These are phyloP conservation scores for Rhamnusium bicolor DNA, from an alignment of 2,888 invertebrate genomes.

Conservation along the genomic window DNA sequence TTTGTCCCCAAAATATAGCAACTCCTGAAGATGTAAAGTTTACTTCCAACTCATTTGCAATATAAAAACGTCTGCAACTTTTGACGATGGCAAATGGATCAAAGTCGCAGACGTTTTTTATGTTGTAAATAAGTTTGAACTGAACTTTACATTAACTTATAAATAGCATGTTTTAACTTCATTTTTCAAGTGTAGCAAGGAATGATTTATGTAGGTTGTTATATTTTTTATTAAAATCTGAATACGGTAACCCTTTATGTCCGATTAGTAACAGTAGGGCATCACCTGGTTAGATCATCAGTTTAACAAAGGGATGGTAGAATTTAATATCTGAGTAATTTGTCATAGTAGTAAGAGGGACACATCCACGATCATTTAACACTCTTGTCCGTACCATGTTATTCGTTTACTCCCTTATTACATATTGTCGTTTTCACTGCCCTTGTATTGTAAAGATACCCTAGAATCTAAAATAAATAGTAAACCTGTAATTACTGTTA, in stretches of 20 bases:
- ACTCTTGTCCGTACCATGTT: slow-evolving; percentile 28
- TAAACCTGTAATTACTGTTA: not conserved
- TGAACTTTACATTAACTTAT: too few relatives aligned
- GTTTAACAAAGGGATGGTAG: slow-evolving; percentile 54
- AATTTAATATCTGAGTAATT: slow-evolving; percentile 59
- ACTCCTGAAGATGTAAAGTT: too few relatives aligned
- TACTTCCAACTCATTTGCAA: too few relatives aligned
- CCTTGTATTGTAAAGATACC: not conserved
- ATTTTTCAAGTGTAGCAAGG: not conserved
- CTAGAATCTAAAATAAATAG: not conserved
- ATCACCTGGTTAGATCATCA: slow-evolving; percentile 57
- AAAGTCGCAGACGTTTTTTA: too few relatives aligned
- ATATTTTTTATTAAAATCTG: slow-evolving; percentile 32
- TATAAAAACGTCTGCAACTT: too few relatives aligned
- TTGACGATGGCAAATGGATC: too few relatives aligned
- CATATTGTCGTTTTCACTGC: too few relatives aligned
- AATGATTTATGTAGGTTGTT: slow-evolving; percentile 17
- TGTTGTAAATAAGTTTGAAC: too few relatives aligned
- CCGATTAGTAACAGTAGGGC: slow-evolving; percentile 54
- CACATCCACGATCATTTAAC: slow-evolving; percentile 30
- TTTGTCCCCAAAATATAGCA: too few relatives aligned
- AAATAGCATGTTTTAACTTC: not conserved
- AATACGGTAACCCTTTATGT: slow-evolving; percentile 47
- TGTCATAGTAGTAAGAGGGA: slow-evolving; percentile 49
- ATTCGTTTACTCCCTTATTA: slow-evolving; percentile 6